phyloP scores from a whole-genome alignment of 2,797 vertebrate genomes.

The Sylvia borin region DNA sequence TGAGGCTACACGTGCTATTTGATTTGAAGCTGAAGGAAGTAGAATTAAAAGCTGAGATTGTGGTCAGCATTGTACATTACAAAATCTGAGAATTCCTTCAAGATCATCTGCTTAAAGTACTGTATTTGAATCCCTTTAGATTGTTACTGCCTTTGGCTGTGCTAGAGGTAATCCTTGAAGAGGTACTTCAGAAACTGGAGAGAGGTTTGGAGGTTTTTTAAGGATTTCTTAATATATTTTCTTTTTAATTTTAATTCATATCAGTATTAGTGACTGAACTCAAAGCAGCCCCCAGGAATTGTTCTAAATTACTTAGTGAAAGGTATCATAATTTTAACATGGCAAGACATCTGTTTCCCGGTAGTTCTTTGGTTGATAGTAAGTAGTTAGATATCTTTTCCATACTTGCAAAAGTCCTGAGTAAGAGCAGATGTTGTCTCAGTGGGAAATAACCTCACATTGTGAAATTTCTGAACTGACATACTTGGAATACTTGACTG shows the following conservation, averaged over 20 bases:
- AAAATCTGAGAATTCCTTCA: background rate
- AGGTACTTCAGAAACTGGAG: background rate
- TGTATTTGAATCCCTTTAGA: background rate
- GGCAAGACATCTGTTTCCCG: background rate
- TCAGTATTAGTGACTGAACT: background rate
- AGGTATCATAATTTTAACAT: background rate
- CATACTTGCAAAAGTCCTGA: background rate
- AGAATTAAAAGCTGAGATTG: background rate
- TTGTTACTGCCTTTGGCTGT: background rate
- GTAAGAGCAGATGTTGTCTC: constrained; percentile 7
- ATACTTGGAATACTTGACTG: constrained; percentile 2
- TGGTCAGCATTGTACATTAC: background rate
- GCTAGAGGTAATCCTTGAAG: background rate
- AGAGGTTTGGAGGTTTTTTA: background rate
- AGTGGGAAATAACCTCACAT: background rate
- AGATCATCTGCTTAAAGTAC: background rate
- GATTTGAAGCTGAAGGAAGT: background rate
- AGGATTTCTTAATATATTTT: background rate
- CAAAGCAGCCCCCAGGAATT: background rate
- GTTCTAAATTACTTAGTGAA: background rate
- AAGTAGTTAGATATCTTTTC: background rate
- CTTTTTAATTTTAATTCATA: background rate
- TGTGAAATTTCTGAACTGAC: constrained; percentile 5
- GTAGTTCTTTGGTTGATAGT: background rate
- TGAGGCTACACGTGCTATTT: background rate